phyloP scores from a whole-genome alignment of 2,888 invertebrate genomes.

The Phengaris arion region DNA sequence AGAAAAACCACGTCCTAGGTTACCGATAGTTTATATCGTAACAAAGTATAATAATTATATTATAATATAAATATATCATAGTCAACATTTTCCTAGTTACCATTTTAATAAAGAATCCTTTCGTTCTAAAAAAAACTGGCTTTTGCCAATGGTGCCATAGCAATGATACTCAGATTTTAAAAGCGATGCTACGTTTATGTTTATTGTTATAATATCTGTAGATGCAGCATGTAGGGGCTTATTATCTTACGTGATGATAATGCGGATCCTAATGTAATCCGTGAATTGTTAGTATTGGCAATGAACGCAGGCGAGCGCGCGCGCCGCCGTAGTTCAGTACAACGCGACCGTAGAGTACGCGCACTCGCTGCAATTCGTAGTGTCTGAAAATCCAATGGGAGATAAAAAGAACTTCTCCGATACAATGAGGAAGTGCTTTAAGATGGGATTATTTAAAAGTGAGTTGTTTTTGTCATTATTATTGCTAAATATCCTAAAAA shows the following conservation, averaged over 20 bases:
- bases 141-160: too few relatives aligned
- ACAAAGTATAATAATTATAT: too few relatives aligned
- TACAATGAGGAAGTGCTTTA: constrained; percentile 74
- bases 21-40: too few relatives aligned
- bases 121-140: too few relatives aligned
- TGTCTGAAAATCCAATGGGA: constrained; percentile 46
- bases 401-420: constrained; percentile 57
- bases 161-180: background rate
- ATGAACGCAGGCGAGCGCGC: constrained; percentile 34
- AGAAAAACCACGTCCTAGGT: too few relatives aligned
- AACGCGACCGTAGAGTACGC: constrained; percentile 42
- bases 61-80: too few relatives aligned
- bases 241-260: constrained; percentile 9
- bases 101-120: too few relatives aligned
- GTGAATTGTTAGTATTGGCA: constrained; percentile 14
- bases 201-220: background rate
- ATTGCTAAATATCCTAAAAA: background rate
- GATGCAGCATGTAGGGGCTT: too few relatives aligned
- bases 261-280: constrained; percentile 3
- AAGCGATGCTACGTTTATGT: background rate
- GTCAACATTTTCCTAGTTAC: too few relatives aligned
- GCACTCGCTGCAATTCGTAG: background rate
- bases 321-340: constrained; percentile 61
- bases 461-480: constrained; percentile 46
- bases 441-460: constrained; percentile 75